These are phyloP conservation scores for Piscicola geometra DNA, from an alignment of 2,888 invertebrate genomes.

Conservation along the genomic window DNA sequence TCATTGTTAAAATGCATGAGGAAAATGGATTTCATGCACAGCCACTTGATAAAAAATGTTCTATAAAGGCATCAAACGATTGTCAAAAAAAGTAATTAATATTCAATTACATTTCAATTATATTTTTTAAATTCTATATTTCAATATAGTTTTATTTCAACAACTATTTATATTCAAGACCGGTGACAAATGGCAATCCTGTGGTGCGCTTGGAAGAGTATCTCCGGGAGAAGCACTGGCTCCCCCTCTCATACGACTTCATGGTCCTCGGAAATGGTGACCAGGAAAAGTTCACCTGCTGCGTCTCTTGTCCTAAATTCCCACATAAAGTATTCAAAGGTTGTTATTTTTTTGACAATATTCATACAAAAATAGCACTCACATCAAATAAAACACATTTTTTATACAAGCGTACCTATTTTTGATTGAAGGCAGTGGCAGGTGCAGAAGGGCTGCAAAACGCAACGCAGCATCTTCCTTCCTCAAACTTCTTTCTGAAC, in stretches of 20 bases:
- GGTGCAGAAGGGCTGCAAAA: neutral
- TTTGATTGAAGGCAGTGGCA: neutral
- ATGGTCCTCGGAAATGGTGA: neutral
- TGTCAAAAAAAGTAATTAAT: neutral
- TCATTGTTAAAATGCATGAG: too few relatives aligned
- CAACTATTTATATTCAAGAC: neutral
- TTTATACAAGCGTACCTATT: too few relatives aligned
- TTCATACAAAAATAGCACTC: neutral
- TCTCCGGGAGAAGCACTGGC: neutral
- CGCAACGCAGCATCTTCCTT: slow-evolving; percentile 1
- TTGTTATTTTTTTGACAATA: neutral
- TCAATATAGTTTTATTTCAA: slow-evolving; percentile 1
- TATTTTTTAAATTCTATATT: neutral
- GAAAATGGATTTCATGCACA: too few relatives aligned
- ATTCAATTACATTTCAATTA: neutral
- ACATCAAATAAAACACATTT: too few relatives aligned
- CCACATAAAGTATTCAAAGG: neutral
- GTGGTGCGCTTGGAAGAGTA: neutral
- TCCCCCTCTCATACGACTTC: neutral
- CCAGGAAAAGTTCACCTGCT: neutral
- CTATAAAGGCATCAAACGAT: neutral
- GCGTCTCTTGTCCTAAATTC: neutral
- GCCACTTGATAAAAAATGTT: too few relatives aligned
- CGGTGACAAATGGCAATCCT: neutral
- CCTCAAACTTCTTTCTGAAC: neutral